Evolutionary conservation across 2,888 invertebrate genomes (phyloP), one percentile per base, ranked within the genome.

Genomic region (Graphium colonna): DNA sequence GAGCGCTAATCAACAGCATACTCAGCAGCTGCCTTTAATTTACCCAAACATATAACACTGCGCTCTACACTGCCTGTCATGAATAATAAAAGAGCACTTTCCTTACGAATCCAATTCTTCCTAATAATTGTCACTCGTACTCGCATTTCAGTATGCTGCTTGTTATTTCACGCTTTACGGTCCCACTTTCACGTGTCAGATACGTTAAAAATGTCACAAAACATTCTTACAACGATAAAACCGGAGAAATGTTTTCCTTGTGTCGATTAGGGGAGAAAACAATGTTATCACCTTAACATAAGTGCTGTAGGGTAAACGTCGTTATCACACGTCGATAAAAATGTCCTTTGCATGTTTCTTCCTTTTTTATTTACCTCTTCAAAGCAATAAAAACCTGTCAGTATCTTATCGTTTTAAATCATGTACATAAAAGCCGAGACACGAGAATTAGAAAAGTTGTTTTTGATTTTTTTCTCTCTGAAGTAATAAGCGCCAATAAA

Each of bases 11-110:
- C 80, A 77, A 68, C 68, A 68, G 64, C 65, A 58, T 62, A 67
- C 71, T 71, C 67, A 66, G 71, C 85, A 87, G 85, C 84, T 85
- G 87, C 70, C 67, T 76, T 79, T 77, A 82, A 86, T 86, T 84
- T 81, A 75, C 77, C 76, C 71, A 76, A 74, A 70, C 76, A 72
- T 71, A 79, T 77, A 73, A 73, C 77, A 75, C 76, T 74, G 73
- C 67, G 58, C 60, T 56, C 51, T 59, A 26, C 60, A 59, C 55
- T 55, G 33, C 36, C 13, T 7, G 7, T 1, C n/a, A 3, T 36
- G 17, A 16, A 17, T 31, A 44, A 16, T 16, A 45, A 33, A 45
- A 16, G 45, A 9, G 12, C 36, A 36, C 36, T 36, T 36, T 36
- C 2, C 21, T 2, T 21, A 3, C 21, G 21, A 3, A 21, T 21